Conservation (phyloP, 53 echinoderm and acorn worm species). For the Antedon mediterranea region DNA sequence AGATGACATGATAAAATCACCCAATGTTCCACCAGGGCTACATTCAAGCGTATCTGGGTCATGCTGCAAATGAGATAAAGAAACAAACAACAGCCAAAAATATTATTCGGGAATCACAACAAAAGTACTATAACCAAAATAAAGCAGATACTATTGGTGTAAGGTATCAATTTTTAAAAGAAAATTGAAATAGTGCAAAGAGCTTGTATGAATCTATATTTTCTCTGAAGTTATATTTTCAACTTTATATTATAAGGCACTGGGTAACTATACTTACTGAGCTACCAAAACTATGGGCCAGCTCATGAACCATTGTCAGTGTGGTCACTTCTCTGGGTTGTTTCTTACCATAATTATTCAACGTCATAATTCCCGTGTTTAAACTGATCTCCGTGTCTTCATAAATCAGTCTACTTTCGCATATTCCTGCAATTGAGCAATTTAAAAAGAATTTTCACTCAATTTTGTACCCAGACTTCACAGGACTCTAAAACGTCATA, state of each 20-base stretch:
- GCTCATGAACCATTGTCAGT: constrained; percentile 34
- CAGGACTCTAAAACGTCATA: no score
- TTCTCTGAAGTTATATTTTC: no score
- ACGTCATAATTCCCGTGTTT: constrained; percentile 32
- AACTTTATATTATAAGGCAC: no score
- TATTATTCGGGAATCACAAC: background rate
- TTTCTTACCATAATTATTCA: constrained; percentile 19
- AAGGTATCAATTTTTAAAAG: no score
- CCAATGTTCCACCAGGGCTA: constrained; percentile 25
- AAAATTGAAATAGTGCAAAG: no score
- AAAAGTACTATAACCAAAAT: background rate
- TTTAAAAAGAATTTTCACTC: no score
- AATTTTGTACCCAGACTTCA: no score
- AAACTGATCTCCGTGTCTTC: constrained; percentile 24
- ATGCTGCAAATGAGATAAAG: constrained; percentile 16
- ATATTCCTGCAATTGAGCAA: constrained; percentile 27
- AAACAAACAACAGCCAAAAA: background rate
- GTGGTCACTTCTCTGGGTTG: constrained; percentile 26
- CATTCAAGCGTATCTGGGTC: constrained; percentile 22
- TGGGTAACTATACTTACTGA: constrained; percentile 11
- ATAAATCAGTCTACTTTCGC: constrained; percentile 19
- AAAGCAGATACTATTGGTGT: background rate
- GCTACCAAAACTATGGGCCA: constrained; percentile 42
- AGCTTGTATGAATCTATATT: background rate
- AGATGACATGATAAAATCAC: constrained; percentile 43